Evolutionary conservation across 2,113 vertebrate species (phyloP).

Genomic region (Helogale parvula): DNA sequence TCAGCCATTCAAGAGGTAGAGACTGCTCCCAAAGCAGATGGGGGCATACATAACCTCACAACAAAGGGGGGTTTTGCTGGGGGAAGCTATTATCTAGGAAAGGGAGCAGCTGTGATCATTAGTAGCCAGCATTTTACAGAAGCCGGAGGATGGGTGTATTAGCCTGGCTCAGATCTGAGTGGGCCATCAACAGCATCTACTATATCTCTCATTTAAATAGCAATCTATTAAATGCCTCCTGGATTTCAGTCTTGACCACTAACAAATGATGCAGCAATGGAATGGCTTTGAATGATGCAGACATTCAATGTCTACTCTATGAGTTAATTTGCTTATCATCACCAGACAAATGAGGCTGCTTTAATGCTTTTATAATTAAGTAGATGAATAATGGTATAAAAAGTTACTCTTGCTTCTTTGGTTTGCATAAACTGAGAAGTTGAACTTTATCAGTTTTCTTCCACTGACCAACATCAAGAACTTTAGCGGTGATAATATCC

Average conservation of each 20-base stretch:
- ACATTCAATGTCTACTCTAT: neutral
- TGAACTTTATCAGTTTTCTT: neutral
- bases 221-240: neutral
- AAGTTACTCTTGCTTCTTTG: neutral
- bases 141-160: neutral
- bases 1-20: neutral
- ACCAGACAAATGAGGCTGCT: neutral
- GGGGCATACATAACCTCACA: neutral
- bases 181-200: neutral
- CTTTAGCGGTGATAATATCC: neutral
- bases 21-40: no score
- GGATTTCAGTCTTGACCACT: neutral
- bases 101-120: neutral
- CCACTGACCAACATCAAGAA: neutral
- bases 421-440: neutral
- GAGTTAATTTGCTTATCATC: neutral
- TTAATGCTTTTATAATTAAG: neutral
- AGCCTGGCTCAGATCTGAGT: neutral
- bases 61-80: neutral
- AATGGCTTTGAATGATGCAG: neutral
- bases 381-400: neutral
- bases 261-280: neutral
- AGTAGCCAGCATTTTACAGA: neutral
- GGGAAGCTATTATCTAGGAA: neutral
- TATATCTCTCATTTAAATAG: neutral